These are phyloP conservation scores for Harmothoe impar DNA, from an alignment of 2,888 invertebrate species.

Conservation along the genomic window DNA sequence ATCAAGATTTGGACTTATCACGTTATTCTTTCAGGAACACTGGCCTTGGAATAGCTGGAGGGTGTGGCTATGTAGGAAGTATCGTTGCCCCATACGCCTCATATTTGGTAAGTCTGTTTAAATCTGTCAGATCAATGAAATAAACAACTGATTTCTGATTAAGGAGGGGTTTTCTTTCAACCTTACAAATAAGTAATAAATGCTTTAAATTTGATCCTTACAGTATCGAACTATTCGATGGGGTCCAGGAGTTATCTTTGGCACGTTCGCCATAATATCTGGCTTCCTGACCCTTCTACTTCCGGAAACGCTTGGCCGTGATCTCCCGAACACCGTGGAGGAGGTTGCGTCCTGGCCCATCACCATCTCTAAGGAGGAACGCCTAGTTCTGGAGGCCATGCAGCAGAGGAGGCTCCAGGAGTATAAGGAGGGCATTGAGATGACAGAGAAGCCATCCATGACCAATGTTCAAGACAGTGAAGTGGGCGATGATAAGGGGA, in stretches of 20 bases:
- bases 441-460: neutral
- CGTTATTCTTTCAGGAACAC: conserved; percentile 49
- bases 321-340: conserved; percentile 56
- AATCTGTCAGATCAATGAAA: neutral
- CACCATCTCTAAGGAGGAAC: conserved; percentile 19
- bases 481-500: neutral
- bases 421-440: neutral
- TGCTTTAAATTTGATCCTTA: neutral
- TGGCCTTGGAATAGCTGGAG: conserved; percentile 57
- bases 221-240: neutral
- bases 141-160: neutral
- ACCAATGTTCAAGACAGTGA: neutral
- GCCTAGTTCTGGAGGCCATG: neutral
- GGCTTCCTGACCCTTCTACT: conserved; percentile 39
- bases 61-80: conserved; percentile 36
- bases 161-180: too few species aligned
- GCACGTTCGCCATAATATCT: conserved; percentile 3
- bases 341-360: conserved; percentile 52
- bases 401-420: neutral
- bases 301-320: conserved; percentile 53
- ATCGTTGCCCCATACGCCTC: conserved; percentile 52
- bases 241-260: conserved; percentile 5
- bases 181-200: neutral
- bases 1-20: too few species aligned
- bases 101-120: conserved; percentile 58